Evolutionary conservation across 2,888 invertebrate genomes (phyloP).

Genomic region (Cremastinae sp.): DNA sequence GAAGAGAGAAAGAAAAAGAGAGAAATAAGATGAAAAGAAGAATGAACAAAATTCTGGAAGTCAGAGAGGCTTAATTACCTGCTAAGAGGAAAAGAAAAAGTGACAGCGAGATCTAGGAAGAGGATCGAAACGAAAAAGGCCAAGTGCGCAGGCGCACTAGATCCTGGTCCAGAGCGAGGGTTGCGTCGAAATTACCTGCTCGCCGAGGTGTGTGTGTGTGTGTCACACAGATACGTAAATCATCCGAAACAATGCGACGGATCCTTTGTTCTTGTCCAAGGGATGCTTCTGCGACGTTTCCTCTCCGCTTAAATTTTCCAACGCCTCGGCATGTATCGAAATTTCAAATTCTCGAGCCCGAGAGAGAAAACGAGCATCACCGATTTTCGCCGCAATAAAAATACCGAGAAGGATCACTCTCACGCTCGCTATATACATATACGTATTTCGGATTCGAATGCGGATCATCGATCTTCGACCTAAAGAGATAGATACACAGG

Average conservation of each 20-base stretch:
- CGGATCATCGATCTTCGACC: conserved; percentile 54
- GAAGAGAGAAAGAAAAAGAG: conserved; percentile 29
- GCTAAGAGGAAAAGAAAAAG: conserved; percentile 68
- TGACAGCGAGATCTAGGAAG: conserved; percentile 46
- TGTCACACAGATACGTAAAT: conserved; percentile 58
- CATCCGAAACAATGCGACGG: conserved; percentile 59
- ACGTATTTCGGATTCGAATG: conserved; percentile 8
- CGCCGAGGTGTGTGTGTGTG: conserved; percentile 37
- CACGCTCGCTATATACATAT: not conserved
- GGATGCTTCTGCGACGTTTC: conserved; percentile 27
- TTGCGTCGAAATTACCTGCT: conserved; percentile 60
- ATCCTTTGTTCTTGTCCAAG: conserved; percentile 56
- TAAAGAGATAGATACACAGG: conserved; percentile 49
- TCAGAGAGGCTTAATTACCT: conserved; percentile 73
- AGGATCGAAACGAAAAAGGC: conserved; percentile 36
- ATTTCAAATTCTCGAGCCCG: not conserved
- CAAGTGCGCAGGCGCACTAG: conserved; percentile 55
- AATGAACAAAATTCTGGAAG: conserved; percentile 58
- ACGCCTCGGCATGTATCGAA: not conserved
- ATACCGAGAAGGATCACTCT: not conserved
- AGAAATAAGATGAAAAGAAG: conserved; percentile 39
- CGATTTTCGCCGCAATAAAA: conserved; percentile 16
- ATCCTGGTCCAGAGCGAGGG: conserved; percentile 27
- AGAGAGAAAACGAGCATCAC: not conserved
- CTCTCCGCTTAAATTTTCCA: conserved; percentile 34